Conservation (phyloP, 2,888 invertebrate genomes). For the Aquatica leii region DNA sequence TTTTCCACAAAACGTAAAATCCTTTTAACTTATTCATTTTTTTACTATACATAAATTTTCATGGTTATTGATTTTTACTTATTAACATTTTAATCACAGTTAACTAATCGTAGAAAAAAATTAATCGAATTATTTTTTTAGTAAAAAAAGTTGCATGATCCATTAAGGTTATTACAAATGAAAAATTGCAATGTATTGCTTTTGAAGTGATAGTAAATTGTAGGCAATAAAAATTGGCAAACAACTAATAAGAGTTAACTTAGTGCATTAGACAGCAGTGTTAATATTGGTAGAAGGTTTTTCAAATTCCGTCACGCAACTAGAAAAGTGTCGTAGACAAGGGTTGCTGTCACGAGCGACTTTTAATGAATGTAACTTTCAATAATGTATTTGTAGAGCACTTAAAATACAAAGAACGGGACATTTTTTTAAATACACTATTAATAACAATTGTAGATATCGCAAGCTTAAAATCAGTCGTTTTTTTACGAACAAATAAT, state of each 20-base stretch:
- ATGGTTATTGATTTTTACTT: too few relatives aligned
- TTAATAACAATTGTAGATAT: background rate
- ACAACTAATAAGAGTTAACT: background rate
- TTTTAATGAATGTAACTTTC: conserved; percentile 5
- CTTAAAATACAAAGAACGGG: conserved; percentile 6
- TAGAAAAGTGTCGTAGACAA: conserved; percentile 8
- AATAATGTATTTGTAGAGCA: conserved; percentile 1
- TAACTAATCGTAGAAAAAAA: too few relatives aligned
- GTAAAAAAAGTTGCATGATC: too few relatives aligned
- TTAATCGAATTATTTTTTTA: too few relatives aligned
- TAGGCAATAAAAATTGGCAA: background rate
- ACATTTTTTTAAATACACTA: background rate
- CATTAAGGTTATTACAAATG: too few relatives aligned
- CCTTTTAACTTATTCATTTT: too few relatives aligned
- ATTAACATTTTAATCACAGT: too few relatives aligned
- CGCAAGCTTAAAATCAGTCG: background rate
- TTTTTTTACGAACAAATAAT: background rate
- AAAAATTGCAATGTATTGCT: too few relatives aligned
- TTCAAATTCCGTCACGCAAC: conserved; percentile 11
- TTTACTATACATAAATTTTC: too few relatives aligned
- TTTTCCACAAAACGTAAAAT: too few relatives aligned
- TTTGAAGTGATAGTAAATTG: too few relatives aligned
- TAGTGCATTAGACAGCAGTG: background rate
- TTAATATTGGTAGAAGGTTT: conserved; percentile 6
- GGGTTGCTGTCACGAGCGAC: conserved; percentile 7